Base-by-base conservation (phyloP, 2,113 vertebrate genomes). In the Lamprotornis superbus region DNA sequence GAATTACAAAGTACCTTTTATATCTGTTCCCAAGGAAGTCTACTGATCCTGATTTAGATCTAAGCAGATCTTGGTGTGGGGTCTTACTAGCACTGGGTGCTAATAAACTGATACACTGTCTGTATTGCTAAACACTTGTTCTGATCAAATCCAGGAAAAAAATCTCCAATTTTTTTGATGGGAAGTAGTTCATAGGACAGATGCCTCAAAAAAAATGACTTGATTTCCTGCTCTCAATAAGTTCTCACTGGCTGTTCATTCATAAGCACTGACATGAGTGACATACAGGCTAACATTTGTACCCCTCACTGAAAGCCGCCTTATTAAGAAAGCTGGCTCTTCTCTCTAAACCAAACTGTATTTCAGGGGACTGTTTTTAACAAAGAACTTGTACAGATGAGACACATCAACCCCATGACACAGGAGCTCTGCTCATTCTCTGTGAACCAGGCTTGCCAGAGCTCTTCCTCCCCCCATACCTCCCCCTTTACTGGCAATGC, bases 381-480 rank as follows among this genome's bases (percentile, higher is more conserved):
- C 31, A 83, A 73, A 74, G 59, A 31, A 23, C 37, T 73, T 61
- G 42, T 83, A 67, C 50, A 67, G 69, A 70, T 84, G 55, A 87
- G 42, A 64, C 37, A 49, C 56, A 53, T 31, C 63, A 80, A 65
- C 33, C 14, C 16, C 50, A 5, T 70, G 52, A 30, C 27, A 39
- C 2, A 22, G 50, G 35, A 91, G 33, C 39, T 93, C 65, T 68
- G 74, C 65, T 79, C 35, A 10, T 91, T 55, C 60, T 52, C 19
- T 28, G 22, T 44, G 90, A 82, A 56, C 10, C 30, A 56, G 35
- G 56, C 70, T 55, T 90, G 61, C 47, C 61, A 82, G 74, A 68
- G 44, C 59, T 49, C 46, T 24, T 40, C 25, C 7, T 1, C 11
- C 0, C 2, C 23, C 11, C 28, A 12, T 25, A 14, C 15, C 40